Evolutionary conservation across 2,888 invertebrate genomes (phyloP), one percentile per base, ranked within the genome.

Genomic region (Nipponacmea schrenckii): DNA sequence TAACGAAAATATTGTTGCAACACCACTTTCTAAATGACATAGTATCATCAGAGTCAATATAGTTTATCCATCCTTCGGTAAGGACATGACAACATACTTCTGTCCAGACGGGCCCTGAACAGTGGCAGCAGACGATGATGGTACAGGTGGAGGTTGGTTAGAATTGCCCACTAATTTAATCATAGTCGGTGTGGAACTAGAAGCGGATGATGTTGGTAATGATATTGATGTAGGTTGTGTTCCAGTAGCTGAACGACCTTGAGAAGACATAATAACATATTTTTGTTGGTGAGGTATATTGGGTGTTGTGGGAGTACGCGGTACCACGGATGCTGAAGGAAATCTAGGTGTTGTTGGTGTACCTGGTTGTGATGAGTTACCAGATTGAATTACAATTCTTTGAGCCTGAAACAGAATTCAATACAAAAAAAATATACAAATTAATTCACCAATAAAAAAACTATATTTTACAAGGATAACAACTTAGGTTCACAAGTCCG

Each of bases 191-290:
- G 71, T 71, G 5, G 76, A 71, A 12, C 69, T 62, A n/a, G 72
- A 72, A 3, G 77, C 74, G 20, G 72, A 77, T 5, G 73, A 71
- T 17, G 69, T 64, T 10, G 73, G 24, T 24, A 70, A 39, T 65
- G 63, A 24, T 56, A 63, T 64, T 45, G 74, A 74, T 70, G 78
- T 67, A 15, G 77, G 67, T 66, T 75, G 75, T 4, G 76, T 65
- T 14, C 65, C 74, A 8, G 81, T 77, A 24, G 74, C 67, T 8
- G 81, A 76, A 10, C 81, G 74, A 14, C 79, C 69, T 71, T 84
- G 85, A 31, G 84, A 82, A 62, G 83, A 79, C 72, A 87, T 84
- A 45, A 87, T 84, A 62, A 87, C 83, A 74, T 82, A 84, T 74
- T 87, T 87, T 63, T 84, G 82, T 68, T 83, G 83, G 2, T 78